These are phyloP conservation scores for Leucania comma DNA, from an alignment of 2,888 invertebrate species.

Conservation along the genomic window DNA sequence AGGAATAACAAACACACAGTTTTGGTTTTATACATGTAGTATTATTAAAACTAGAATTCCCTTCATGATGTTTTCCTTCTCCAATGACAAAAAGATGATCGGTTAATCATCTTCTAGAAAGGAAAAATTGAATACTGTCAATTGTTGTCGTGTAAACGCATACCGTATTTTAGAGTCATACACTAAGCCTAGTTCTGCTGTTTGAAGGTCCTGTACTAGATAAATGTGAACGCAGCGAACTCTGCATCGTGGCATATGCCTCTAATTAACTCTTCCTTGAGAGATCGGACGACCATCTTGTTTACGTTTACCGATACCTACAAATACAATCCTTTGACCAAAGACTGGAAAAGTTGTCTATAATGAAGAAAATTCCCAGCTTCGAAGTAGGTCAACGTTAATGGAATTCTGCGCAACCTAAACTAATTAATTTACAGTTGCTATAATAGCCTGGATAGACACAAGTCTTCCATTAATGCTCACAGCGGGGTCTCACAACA, in stretches of 20 bases:
- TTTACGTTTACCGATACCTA: neutral
- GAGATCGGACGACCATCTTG: constrained; percentile 15
- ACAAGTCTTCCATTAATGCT: constrained; percentile 24
- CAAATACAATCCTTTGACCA: neutral
- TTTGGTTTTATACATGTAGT: too few relatives aligned
- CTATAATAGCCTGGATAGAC: constrained; percentile 2
- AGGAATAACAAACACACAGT: too few relatives aligned
- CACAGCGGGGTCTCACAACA: constrained; percentile 18
- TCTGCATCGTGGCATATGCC: neutral
- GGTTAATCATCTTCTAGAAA: neutral
- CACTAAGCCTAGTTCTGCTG: neutral
- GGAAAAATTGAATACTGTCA: neutral
- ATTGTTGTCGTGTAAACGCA: neutral
- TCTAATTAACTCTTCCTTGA: constrained; percentile 6
- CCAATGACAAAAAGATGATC: neutral
- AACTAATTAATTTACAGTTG: constrained; percentile 30
- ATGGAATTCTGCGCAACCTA: constrained; percentile 23
- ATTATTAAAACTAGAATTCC: too few relatives aligned
- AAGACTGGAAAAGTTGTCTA: constrained; percentile 3
- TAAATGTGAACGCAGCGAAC: too few relatives aligned
- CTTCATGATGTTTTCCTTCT: neutral
- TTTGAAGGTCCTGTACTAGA: neutral
- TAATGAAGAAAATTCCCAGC: constrained; percentile 1
- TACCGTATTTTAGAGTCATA: neutral
- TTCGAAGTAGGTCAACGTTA: constrained; percentile 30